These are phyloP conservation scores for Labeo rohita DNA, from an alignment of 2,113 vertebrate genomes.

Conservation along the genomic window DNA sequence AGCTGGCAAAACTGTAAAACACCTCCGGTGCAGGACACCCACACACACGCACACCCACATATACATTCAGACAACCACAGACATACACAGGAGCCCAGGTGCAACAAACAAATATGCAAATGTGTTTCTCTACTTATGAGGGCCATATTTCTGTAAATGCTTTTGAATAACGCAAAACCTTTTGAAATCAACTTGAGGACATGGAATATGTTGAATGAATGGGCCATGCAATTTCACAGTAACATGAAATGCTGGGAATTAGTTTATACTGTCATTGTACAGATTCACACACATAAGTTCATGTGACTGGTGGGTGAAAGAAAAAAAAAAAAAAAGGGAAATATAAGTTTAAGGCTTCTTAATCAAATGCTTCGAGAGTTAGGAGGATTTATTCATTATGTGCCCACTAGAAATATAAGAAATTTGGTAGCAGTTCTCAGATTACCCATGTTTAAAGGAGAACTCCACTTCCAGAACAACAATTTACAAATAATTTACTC, in stretches of 20 bases:
- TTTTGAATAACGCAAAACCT: not conserved
- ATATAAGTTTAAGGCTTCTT: no score
- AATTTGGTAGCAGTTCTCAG: no score
- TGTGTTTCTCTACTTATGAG: conserved; percentile 7
- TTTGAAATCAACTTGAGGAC: not conserved
- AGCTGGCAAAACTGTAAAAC: not conserved
- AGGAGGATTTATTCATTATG: no score
- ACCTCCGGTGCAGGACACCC: conserved; percentile 24
- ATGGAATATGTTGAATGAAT: not conserved
- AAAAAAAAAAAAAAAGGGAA: no score
- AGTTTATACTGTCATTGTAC: not conserved
- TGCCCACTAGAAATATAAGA: no score
- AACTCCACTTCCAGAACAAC: no score
- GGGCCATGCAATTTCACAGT: not conserved
- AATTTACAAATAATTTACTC: no score
- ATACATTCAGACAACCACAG: not conserved
- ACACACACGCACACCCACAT: conserved; percentile 7
- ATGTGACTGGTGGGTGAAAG: no score
- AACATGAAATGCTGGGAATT: not conserved
- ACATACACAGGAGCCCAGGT: not conserved
- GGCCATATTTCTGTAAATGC: not conserved
- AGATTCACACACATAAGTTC: no score
- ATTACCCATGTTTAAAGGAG: no score
- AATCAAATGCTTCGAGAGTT: no score
- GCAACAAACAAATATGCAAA: not conserved